Percentiles rank a stretch among this genome's conserved stretches.
phyloP scores from a whole-genome alignment of 1,140 invertebrate genomes.

The Drosophila tropicalis region DNA sequence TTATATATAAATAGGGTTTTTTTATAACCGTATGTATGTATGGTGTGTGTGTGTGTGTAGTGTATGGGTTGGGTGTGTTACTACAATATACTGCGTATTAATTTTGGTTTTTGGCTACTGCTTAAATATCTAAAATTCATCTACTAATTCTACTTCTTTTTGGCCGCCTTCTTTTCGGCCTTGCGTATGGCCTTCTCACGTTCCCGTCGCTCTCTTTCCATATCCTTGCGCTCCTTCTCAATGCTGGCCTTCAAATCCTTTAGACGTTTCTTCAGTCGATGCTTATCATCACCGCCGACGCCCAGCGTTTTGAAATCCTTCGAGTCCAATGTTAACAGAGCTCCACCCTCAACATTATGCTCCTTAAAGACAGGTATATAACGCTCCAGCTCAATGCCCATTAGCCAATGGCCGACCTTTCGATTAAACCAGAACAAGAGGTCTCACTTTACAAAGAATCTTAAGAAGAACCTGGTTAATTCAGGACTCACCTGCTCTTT shows the following conservation, averaged over 20 bases:
- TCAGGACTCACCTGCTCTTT: constrained; percentile 89
- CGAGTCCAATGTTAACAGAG: constrained; percentile 92
- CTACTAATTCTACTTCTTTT: constrained; percentile 89
- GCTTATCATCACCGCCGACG: constrained; percentile 91
- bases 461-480: neutral
- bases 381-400: constrained; percentile 91
- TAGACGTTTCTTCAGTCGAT: constrained; percentile 92
- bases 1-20: constrained; percentile 29
- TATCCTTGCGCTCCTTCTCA: constrained; percentile 90
- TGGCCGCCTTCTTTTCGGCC: constrained; percentile 90
- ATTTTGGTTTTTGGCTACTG: constrained; percentile 77
- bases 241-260: constrained; percentile 92
- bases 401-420: constrained; percentile 95
- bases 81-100: constrained; percentile 70
- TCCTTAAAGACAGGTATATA: constrained; percentile 93
- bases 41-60: constrained; percentile 28
- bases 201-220: constrained; percentile 90
- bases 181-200: constrained; percentile 90
- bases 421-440: too few species aligned
- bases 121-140: constrained; percentile 75
- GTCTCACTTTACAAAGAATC: neutral
- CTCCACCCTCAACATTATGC: constrained; percentile 91
- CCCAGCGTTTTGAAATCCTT: constrained; percentile 94
- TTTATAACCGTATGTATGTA: constrained; percentile 58
- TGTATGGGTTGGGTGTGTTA: constrained; percentile 47